Evolutionary conservation across 2,113 vertebrate species (phyloP).

Genomic region (Microtus pennsylvanicus): DNA sequence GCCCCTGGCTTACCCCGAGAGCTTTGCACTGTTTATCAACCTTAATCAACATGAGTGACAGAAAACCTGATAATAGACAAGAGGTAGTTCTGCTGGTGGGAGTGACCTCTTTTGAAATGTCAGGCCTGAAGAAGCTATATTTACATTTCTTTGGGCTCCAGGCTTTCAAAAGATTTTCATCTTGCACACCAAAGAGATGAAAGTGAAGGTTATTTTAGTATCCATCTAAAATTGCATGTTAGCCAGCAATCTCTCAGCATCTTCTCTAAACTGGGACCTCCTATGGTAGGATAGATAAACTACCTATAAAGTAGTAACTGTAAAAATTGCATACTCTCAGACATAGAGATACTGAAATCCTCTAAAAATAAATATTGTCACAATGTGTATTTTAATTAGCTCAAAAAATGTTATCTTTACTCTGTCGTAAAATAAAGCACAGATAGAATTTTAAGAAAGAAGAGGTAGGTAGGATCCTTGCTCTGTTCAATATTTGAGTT

Average conservation of each 20-base stretch:
- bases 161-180: slow-evolving; percentile 85
- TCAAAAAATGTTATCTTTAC: background rate
- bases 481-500: background rate
- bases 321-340: background rate
- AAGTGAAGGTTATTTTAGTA: slow-evolving; percentile 86
- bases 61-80: slow-evolving; percentile 85
- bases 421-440: background rate
- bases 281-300: background rate
- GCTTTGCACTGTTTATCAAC: slow-evolving; percentile 85
- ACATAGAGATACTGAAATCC: background rate
- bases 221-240: slow-evolving; percentile 78
- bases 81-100: slow-evolving; percentile 81
- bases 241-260: slow-evolving; percentile 57
- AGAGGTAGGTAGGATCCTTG: background rate
- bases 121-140: slow-evolving; percentile 84
- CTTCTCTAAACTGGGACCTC: background rate
- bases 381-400: background rate
- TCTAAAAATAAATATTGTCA: background rate
- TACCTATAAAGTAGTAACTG: background rate
- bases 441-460: background rate
- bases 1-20: slow-evolving; percentile 79
- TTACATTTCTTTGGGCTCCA: slow-evolving; percentile 87
- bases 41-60: slow-evolving; percentile 88
- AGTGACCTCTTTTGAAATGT: slow-evolving; percentile 86
- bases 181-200: slow-evolving; percentile 82